Evolutionary conservation across 2,797 vertebrate species (phyloP), one percentile per base, ranked within the genome.

Genomic region (Siniperca obscura): DNA sequence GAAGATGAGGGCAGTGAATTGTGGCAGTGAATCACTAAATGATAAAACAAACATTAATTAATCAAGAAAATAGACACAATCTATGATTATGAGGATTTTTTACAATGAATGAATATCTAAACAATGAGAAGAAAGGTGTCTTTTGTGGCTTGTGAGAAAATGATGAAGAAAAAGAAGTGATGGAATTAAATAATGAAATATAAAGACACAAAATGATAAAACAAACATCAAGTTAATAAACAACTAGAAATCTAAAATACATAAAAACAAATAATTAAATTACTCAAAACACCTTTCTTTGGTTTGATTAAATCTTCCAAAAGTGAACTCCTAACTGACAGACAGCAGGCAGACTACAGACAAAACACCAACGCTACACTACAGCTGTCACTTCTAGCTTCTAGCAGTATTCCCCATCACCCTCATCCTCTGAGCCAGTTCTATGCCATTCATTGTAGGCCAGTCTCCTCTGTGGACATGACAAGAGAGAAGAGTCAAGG

Each of bases 381-480:
- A 87, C 70, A 36, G 74, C 72, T 64, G 62, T 40, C 77, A 80
- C 67, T 70, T 75, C 80, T 86, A 89, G 48, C 85, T 80, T 91
- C 93, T 96, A 96, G 95, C 94, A 96, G 80, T 75, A 84, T 85
- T 94, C 95, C 92, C 96, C 96, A 95, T 95, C 95, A 91, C 95
- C 92, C 95, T 96, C 95, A 96, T 96, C 96, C 95, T 95, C 95
- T 95, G 86, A 94, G 94, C 87, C 96, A 96, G 90, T 90, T 92
- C 93, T 88, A 96, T 87, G 93, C 96, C 96, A 94, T 87, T 95
- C 94, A 94, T 92, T 95, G 96, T 92, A 93, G 95, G 89, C 92
- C 95, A 96, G 91, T 87, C 94, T 97, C 95, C 96, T 96, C 98
- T 98, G 98, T 91, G 95, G 96, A 98, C 96, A 96, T 94, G 96